Percentiles rank a stretch among this genome's conserved stretches.
phyloP scores from a whole-genome alignment of 2,113 vertebrate species.

The Gopherus flavomarginatus region DNA sequence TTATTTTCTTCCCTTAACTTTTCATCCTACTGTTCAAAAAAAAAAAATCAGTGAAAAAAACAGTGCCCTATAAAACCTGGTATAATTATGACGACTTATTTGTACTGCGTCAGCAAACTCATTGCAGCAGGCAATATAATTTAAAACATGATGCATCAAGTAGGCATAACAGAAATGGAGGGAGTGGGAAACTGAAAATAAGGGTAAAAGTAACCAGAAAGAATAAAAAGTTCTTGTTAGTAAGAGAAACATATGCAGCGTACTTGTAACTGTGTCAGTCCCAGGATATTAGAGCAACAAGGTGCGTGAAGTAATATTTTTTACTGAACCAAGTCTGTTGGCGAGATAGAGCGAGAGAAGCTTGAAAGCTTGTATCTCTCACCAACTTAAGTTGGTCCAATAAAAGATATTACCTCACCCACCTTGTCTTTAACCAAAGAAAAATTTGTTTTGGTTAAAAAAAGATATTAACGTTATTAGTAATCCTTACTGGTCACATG shows the following conservation, averaged over 20 bases:
- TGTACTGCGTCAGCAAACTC: not conserved
- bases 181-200: accelerated
- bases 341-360: not conserved
- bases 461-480: not conserved
- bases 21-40: accelerated
- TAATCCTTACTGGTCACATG: accelerated
- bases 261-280: too few relatives aligned
- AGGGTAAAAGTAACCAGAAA: accelerated
- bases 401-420: not conserved
- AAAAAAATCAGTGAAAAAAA: too few relatives aligned
- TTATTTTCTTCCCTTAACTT: not conserved
- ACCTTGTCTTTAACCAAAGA: not conserved
- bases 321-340: not conserved
- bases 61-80: accelerated
- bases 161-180: accelerated
- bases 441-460: not conserved
- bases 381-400: not conserved
- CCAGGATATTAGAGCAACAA: too few relatives aligned
- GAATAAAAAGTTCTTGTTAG: accelerated
- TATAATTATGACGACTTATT: accelerated
- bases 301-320: not conserved
- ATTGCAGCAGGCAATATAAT: accelerated
- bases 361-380: not conserved
- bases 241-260: not conserved
- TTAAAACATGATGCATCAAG: not conserved